Percentiles rank a stretch among this genome's conserved stretches.
phyloP scores from a whole-genome alignment of 2,888 invertebrate species.

The Philereme vetulata region DNA sequence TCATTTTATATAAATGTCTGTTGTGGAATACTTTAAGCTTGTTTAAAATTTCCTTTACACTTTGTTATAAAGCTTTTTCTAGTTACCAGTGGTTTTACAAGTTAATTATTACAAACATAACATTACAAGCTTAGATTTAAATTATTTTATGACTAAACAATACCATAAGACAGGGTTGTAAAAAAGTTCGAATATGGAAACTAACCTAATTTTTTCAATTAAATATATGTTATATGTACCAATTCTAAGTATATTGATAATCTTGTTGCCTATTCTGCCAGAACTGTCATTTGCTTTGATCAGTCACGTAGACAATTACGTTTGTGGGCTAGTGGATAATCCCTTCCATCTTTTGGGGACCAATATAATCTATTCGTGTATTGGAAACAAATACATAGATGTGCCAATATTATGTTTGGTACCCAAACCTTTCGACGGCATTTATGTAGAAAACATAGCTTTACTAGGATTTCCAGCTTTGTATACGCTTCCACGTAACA shows the following conservation, averaged over 20 bases:
- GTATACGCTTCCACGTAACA: too few species aligned
- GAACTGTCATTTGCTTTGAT: conserved; percentile 36
- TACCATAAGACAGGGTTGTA: too few species aligned
- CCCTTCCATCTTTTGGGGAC: conserved; percentile 35
- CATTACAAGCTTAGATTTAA: too few species aligned
- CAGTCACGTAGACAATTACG: conserved; percentile 44
- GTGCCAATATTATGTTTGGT: conserved; percentile 23
- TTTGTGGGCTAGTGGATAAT: conserved; percentile 39
- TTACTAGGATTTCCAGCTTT: too few species aligned
- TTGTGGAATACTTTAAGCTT: conserved; percentile 39
- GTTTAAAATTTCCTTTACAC: conserved; percentile 32
- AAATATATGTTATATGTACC: too few species aligned
- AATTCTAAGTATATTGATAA: too few species aligned
- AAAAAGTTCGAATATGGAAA: too few species aligned
- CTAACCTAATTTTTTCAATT: too few species aligned
- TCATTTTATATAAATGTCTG: conserved; percentile 44
- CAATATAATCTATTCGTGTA: conserved; percentile 37
- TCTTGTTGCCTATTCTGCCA: conserved; percentile 16
- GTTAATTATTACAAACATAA: too few species aligned
- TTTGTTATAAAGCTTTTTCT: background rate
- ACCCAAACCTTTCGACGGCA: background rate
- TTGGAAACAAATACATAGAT: conserved; percentile 33
- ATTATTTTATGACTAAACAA: too few species aligned
- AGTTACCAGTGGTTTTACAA: background rate
- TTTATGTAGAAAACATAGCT: background rate